Percentiles rank a stretch among this genome's conserved stretches.
Evolutionary conservation across 2,113 vertebrate species (phyloP).

Genomic region (Dasyprocta punctata): DNA sequence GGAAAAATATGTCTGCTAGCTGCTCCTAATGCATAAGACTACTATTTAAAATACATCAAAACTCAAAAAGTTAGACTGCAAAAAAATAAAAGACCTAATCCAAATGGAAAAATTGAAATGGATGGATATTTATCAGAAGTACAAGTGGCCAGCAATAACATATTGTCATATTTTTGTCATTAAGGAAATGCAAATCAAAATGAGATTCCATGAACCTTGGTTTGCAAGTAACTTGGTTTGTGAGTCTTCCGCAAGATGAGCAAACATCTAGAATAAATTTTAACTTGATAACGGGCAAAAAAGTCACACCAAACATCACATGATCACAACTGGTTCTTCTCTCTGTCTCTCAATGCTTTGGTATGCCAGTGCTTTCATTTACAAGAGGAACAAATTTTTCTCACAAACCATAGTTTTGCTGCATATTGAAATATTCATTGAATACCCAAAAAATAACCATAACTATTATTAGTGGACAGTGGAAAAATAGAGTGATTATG

Average conservation of each 20-base stretch:
- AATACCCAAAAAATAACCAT: not conserved
- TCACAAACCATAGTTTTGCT: not conserved
- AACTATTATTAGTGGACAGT: not conserved
- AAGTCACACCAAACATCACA: not conserved
- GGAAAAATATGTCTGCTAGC: not conserved
- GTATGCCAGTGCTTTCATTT: not conserved
- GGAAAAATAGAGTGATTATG: not conserved
- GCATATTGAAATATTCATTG: not conserved
- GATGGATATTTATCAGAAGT: not conserved
- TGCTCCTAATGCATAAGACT: not conserved
- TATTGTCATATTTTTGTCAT: not conserved
- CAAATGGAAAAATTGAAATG: not conserved
- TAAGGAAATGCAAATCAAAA: not conserved
- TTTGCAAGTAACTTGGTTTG: no score
- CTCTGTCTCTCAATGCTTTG: not conserved
- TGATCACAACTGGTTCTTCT: not conserved
- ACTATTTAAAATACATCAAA: not conserved
- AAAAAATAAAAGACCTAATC: not conserved
- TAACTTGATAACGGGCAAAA: not conserved
- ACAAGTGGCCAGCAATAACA: not conserved
- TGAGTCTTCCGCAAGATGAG: no score
- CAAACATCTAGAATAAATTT: not conserved
- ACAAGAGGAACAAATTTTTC: not conserved
- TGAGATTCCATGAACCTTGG: not conserved
- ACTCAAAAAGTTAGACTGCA: not conserved